Evolutionary conservation across 2,888 invertebrate genomes (phyloP), one percentile per base, ranked within the genome.

Genomic region (Drosophila siamana): DNA sequence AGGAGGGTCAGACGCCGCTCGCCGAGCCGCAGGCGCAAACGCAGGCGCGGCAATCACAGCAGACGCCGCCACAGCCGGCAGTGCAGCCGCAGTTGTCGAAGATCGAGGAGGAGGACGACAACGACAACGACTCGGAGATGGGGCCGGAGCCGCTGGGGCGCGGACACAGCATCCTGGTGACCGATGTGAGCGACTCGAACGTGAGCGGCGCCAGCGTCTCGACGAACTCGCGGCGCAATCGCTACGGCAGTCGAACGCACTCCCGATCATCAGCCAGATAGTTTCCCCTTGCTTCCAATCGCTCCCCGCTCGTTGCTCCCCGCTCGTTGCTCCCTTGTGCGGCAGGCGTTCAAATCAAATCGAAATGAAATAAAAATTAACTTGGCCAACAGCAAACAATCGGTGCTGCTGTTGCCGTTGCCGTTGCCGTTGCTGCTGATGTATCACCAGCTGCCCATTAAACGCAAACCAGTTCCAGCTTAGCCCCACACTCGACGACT

Each of bases 371-470:
- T 56, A 43, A 65, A 60, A 73, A 47, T 52, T 33, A 51, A 60
- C 48, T 73, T 66, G 67, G 60, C 61, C 68, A 72, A 41, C 61
- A 13, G 41, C 43, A 26, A n/a, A n/a, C n/a, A n/a, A n/a, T n/a
- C n/a, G n/a, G n/a, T n/a, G n/a, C n/a, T n/a, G n/a, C n/a, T n/a
- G n/a, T n/a, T n/a, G n/a, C n/a, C n/a, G 28, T 40, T 43, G 59
- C 19, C n/a, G 8, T 8, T 52, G 48, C 15, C 46, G 61, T 8
- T 57, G 71, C 4, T 72, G 48, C 56, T 69, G 74, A 57, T 76
- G 74, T 74, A 74, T 74, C 70, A 76, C 71, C 72, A 78, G 76
- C 69, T 78, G 74, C 59, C 78, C 78, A 78, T 78, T 78, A 78
- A 78, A 26, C 26, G 19, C 26, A 26, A 26, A 74, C 74, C 77